These are phyloP conservation scores for Parapsyche elsis DNA, from an alignment of 1,140 invertebrate genomes.

Conservation along the genomic window DNA sequence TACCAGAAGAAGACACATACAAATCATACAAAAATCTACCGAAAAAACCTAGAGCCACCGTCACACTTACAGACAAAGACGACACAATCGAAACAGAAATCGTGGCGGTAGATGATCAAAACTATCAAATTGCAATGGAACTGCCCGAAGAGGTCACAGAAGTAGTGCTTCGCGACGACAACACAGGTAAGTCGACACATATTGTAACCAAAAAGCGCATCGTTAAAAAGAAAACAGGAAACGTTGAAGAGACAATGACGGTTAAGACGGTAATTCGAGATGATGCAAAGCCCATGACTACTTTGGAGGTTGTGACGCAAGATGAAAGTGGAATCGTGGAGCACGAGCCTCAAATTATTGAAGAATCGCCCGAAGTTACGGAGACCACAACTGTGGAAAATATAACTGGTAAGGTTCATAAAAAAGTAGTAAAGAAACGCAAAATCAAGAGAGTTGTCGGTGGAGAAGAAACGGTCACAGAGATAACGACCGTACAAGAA, in stretches of 20 bases:
- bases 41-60: not conserved
- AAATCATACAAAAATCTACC: not conserved
- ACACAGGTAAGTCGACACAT: slow-evolving; percentile 49
- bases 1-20: not conserved
- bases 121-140: not conserved
- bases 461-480: slow-evolving; percentile 42
- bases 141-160: slow-evolving; percentile 37
- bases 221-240: slow-evolving; percentile 50
- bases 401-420: slow-evolving; percentile 54
- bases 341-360: slow-evolving; percentile 47
- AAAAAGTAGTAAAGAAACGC: slow-evolving; percentile 58
- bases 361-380: slow-evolving; percentile 12
- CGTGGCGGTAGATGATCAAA: not conserved
- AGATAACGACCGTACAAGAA: slow-evolving; percentile 59
- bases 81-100: not conserved
- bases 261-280: slow-evolving; percentile 29
- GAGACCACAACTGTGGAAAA: slow-evolving; percentile 33
- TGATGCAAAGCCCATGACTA: slow-evolving; percentile 48
- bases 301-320: slow-evolving; percentile 53
- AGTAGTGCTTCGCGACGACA: slow-evolving; percentile 49
- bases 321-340: slow-evolving; percentile 40
- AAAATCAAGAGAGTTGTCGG: slow-evolving; percentile 60
- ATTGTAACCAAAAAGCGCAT: slow-evolving; percentile 57
- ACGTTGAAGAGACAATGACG: slow-evolving; percentile 58
- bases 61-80: not conserved